Evolutionary conservation across 2,797 vertebrate genomes (phyloP), one percentile per base, ranked within the genome.

Genomic region (Protosalanx chinensis): DNA sequence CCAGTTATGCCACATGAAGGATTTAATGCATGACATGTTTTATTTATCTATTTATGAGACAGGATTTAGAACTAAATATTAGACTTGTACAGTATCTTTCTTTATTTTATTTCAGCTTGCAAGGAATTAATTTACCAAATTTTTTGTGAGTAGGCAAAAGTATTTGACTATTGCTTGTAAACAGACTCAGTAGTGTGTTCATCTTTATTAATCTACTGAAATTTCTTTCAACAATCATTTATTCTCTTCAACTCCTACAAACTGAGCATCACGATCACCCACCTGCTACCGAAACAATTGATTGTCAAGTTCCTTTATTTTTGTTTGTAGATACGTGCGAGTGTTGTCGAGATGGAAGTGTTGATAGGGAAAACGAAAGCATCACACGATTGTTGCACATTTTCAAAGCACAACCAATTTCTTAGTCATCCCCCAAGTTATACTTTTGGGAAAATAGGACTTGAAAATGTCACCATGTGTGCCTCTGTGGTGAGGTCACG

Each of bases 101-200:
- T n/a, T 56, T 83, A 82, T 83, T 72, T 68, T 80, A 51, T 87
- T 87, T 32, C 83, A 91, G 89, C 80, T 64, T 88, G 75, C 86
- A 89, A 75, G 87, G 85, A 82, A 80, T 88, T 70, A 78, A 90
- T 85, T 82, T 89, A 33, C 79, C 86, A 18, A 87, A 91, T 68
- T 79, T 90, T 84, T 90, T 89, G 87, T 91, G 76, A 92, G 88
- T 91, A 79, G 58, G 75, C 65, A 69, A 12, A 71, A 27, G 72
- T 16, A 4, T 75, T 73, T 70, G 3, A 76, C 29, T 32, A 46
- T 18, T 35, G 13, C 32, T 15, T 75, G 67, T 73, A 41, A 68
- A 68, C 23, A 37, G 32, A 18, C 5, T 18, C 20, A 29, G 37
- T 56, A 56, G 51, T 16, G 51, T 30, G 15, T 8, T 53, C 18